Conservation (phyloP, 2,888 invertebrate species). For the Zygaena filipendulae region DNA sequence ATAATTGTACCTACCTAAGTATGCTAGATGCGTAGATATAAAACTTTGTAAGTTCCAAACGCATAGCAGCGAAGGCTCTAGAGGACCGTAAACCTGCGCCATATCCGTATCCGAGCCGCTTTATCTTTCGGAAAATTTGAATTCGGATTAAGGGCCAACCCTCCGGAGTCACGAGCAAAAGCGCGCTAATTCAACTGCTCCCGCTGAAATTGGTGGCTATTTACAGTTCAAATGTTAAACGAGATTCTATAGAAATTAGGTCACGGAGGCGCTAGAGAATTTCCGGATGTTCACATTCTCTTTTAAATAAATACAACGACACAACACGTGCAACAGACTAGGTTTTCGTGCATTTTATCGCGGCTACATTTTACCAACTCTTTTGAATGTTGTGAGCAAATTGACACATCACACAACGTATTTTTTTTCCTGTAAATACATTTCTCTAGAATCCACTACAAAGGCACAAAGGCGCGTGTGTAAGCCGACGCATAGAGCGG, state of each 20-base stretch:
- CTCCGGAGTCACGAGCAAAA: too few species aligned
- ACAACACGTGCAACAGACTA: not conserved
- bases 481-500: conserved; percentile 38
- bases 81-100: conserved; percentile 30
- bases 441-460: too few species aligned
- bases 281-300: too few species aligned
- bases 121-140: conserved; percentile 52
- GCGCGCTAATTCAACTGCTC: conserved; percentile 28
- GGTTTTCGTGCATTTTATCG: not conserved
- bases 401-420: too few species aligned
- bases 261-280: too few species aligned
- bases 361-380: too few species aligned
- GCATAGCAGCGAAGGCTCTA: conserved; percentile 20
- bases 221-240: conserved; percentile 18
- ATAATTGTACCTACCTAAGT: too few species aligned
- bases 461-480: conserved; percentile 33
- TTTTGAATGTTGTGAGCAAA: too few species aligned
- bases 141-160: conserved; percentile 31
- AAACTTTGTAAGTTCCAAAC: too few species aligned
- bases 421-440: too few species aligned
- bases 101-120: conserved; percentile 21
- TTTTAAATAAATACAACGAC: not conserved
- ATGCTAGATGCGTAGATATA: too few species aligned
- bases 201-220: conserved; percentile 22
- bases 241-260: too few species aligned